Evolutionary conservation across 2,797 vertebrate genomes (phyloP), one percentile per base, ranked within the genome.

Genomic region (Artibeus jamaicensis): DNA sequence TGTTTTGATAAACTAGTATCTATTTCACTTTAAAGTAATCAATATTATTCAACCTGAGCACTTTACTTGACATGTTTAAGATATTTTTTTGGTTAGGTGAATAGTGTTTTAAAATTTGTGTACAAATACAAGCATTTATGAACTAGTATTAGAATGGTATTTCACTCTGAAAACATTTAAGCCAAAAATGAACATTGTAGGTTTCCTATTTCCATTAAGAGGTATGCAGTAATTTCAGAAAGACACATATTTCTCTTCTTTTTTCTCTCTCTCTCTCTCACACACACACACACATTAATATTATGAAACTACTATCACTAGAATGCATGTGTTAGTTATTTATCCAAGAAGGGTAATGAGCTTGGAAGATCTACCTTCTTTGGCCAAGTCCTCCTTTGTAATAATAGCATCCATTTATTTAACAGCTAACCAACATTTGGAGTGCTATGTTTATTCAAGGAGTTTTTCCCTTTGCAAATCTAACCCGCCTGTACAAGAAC

Each of bases 361-460:
- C 90, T 84, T 34, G 65, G 87, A 79, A 94, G 39, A 91, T 50
- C 55, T 67, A 79, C 34, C 73, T 94, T 93, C 93, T 90, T 93
- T 48, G 85, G 82, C 74, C 90, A 96, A 71, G 50, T 83, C 3
- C 53, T 94, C 84, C 67, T 84, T 87, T 91, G 29, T 93, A 96
- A 89, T 83, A 89, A 87, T 26, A 68, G 32, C 50, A 94, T 39
- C 19, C n/a, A 82, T 85, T 86, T 91, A 85, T 82, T 86, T 91
- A 96, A 94, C 26, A 95, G 82, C 44, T 95, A 95, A 85, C 22
- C 67, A 96, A 93, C 15, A 77, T 90, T 88, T 93, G 74, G 50
- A 96, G 57, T 32, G 15, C 42, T 92, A 42, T 79, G 78, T 89
- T 93, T 97, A 93, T 65, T 95, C 42, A 93, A 86, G 50, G 37